These are phyloP conservation scores for Lepus americanus DNA, from an alignment of 2,113 vertebrate species.

Conservation along the genomic window DNA sequence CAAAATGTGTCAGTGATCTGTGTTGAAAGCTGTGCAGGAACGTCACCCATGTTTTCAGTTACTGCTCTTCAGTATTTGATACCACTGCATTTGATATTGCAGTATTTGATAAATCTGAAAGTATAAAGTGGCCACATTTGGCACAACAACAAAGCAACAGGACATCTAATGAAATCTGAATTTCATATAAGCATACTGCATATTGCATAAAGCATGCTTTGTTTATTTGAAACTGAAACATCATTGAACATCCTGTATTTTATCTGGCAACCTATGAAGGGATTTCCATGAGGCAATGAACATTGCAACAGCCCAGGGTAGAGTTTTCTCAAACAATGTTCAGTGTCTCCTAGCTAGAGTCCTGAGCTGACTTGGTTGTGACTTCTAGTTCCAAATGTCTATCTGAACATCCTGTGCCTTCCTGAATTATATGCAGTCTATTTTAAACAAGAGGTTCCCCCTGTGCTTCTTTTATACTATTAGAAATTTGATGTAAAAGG, in stretches of 20 bases:
- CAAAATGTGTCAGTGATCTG: background rate
- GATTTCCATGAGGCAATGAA: background rate
- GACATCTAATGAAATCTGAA: background rate
- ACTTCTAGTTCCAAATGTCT: background rate
- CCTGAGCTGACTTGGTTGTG: background rate
- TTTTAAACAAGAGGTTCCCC: background rate
- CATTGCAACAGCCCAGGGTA: background rate
- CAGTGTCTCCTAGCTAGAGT: background rate
- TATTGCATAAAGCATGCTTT: background rate
- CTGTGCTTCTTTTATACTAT: background rate
- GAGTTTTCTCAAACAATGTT: slow-evolving; percentile 5
- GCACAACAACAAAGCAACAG: background rate
- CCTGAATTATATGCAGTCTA: background rate
- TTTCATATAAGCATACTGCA: slow-evolving; percentile 6
- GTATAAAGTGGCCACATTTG: background rate
- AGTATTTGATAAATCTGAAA: no score
- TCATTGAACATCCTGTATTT: slow-evolving; percentile 29
- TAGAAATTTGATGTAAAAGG: background rate
- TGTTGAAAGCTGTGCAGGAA: background rate
- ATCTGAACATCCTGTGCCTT: background rate
- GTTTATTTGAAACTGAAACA: slow-evolving; percentile 16
- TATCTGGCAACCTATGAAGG: background rate
- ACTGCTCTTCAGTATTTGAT: background rate
- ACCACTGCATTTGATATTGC: background rate
- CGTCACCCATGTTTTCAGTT: background rate